A percentile compares a stretch with the other conserved stretches of the same genome.
Conservation (phyloP, 1,140 invertebrate genomes). For the Aphelenchoides besseyi region DNA sequence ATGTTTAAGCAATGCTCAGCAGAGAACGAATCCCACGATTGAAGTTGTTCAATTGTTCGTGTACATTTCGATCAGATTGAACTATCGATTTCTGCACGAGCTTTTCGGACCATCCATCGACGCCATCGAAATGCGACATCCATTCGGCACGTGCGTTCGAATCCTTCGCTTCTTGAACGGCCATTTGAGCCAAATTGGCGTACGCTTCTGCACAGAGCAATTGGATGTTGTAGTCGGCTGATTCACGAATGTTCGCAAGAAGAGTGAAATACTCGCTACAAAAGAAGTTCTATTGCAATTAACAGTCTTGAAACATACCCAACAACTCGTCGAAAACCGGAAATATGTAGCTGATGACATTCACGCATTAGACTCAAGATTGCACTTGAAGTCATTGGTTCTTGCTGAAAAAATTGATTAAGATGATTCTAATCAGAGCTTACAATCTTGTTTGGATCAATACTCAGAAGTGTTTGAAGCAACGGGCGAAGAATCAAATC, state of each 20-base stretch:
- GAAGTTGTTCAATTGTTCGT: constrained; percentile 1
- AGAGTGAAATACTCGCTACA: neutral
- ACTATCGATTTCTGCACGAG: neutral
- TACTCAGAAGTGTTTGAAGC: neutral
- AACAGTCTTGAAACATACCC: neutral
- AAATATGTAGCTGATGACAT: neutral
- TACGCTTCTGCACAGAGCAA: neutral
- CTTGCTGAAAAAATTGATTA: neutral
- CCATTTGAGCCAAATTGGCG: constrained; percentile 7
- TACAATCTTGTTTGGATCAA: neutral
- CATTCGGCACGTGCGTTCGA: neutral
- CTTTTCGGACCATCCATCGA: neutral
- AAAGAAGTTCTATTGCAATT: neutral
- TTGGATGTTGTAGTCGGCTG: neutral
- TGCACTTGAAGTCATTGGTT: neutral
- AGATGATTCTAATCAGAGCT: neutral
- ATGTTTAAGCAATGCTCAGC: too few relatives aligned
- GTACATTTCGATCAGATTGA: neutral
- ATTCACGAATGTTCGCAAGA: neutral
- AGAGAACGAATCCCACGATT: neutral
- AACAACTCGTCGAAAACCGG: neutral
- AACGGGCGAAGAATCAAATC: neutral
- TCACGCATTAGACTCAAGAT: neutral
- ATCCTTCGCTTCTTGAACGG: neutral
- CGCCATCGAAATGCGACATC: neutral